Base-by-base conservation (phyloP, 2,797 vertebrate species). In the Pipistrellus pipistrellus region DNA sequence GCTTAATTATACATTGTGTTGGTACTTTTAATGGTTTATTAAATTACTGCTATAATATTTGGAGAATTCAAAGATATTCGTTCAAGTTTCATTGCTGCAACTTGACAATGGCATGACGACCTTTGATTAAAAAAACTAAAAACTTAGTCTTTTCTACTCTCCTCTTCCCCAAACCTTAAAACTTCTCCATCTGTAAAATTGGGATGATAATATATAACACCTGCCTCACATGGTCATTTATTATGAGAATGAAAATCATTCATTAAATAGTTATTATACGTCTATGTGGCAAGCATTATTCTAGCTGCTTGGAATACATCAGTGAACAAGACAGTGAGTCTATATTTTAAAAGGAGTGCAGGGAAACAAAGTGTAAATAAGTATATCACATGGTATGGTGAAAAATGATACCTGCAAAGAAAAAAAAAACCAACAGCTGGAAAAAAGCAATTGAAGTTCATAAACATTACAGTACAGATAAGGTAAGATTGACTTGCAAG, bases 231-330 rank as follows among this genome's bases (percentile, higher is more conserved):
- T 25, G 55, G 38, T 59, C 64, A 75, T 88, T 88, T 88, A 72
- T 66, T 77, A 64, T 84, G 59, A 90, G 72, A 91, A 72, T 72
- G 46, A 90, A 91, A 78, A 91, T 32, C 17, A 73, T 48, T 83
- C 30, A 27, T 0, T 83, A 77, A 83, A 41, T 83, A 51, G 68
- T 48, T 55, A 64, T 59, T 38, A 20, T 81, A 17, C 17, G 6
- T 82, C 23, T 77, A 1, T 30, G 9, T 77, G 32, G 20, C 71
- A 77, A 57, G 51, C 13, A 59, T 83, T 93, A 15, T 51, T 84
- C 44, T 44, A 69, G 15, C 5, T 77, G 35, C 15, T n/a, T 69
- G 71, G 41, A 20, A 48, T 84, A 69, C 38, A 15, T 69, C 62
- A 41, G 23, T 66, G 38, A 88, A 57, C 32, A 53, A 64, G 69